Evolutionary conservation across 2,113 vertebrate species (phyloP), one percentile per base, ranked within the genome.

Genomic region (Gasterosteus aculeatus): DNA sequence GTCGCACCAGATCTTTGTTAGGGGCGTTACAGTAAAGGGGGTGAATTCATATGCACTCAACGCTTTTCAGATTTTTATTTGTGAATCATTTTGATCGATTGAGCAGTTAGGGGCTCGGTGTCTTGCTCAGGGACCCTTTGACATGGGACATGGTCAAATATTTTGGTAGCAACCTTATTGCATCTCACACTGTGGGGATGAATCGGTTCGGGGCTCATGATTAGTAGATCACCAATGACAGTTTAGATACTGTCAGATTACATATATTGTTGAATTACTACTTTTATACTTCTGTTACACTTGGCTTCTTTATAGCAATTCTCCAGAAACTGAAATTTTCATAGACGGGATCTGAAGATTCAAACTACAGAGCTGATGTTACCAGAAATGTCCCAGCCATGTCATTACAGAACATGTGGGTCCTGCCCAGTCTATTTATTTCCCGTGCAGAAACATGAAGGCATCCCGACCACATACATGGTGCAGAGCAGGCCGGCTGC

Each of bases 391-490:
- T 68, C 71, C 46, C 66, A 76, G 68, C 10, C 51, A 1, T 87
- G 15, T 88, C 53, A 87, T 91, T 87, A 84, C 56, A 77, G 73
- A 80, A 72, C 84, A 83, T 83, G 75, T 12, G 29, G 56, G 38
- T 41, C 67, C 72, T 79, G 47, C 47, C 72, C 44, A 35, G 65
- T 10, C 78, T 66, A 33, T 84, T 87, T 80, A 33, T 33, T 83
- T 53, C 54, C 56, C 64, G 11, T 42, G 63, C 70, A 87, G 75
- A 64, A 86, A 83, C 83, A 78, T 85, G 57, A 51, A 87, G 79
- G 80, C 18, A 72, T 57, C 16, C 56, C 18, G 68, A 83, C 88
- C 83, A 46, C 87, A 69, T 54, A 39, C 72, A 58, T 16, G 12
- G 64, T 19, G 3, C 46, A 80, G 51, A 74, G 77, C 57, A 70